Percentiles rank a stretch among this genome's conserved stretches.
These are phyloP conservation scores for Orthosia incerta DNA, from an alignment of 2,888 invertebrate species.

Conservation along the genomic window DNA sequence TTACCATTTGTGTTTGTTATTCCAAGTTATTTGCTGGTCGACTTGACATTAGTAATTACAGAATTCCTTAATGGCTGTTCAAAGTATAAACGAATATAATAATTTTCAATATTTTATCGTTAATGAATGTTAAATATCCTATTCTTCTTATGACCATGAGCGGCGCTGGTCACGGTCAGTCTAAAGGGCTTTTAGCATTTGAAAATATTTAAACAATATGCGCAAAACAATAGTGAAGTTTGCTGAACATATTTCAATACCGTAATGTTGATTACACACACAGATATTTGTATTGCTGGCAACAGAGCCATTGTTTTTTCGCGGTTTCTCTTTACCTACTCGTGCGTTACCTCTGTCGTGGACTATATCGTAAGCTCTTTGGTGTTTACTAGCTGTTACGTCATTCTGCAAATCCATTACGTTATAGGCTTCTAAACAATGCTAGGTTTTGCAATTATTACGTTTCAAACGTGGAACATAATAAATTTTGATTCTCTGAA, in stretches of 20 bases:
- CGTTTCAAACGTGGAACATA: conserved; percentile 63
- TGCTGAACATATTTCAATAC: conserved; percentile 55
- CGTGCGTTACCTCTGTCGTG: conserved; percentile 67
- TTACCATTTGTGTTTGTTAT: conserved; percentile 52
- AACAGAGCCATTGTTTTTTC: conserved; percentile 67
- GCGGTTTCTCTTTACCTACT: conserved; percentile 69
- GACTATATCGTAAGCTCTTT: conserved; percentile 48
- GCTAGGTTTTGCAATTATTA: conserved; percentile 67
- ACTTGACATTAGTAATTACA: conserved; percentile 49
- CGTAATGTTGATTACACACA: conserved; percentile 52
- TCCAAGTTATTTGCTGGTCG: conserved; percentile 38
- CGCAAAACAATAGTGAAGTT: conserved; percentile 42
- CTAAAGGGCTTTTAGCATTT: conserved; percentile 56
- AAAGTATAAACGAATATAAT: conserved; percentile 35
- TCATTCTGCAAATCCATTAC: conserved; percentile 59
- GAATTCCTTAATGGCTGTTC: conserved; percentile 23
- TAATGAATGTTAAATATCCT: conserved; percentile 52
- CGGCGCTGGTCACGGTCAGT: conserved; percentile 52
- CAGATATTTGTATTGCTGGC: conserved; percentile 57
- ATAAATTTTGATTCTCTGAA: conserved; percentile 66
- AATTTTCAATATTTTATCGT: conserved; percentile 53
- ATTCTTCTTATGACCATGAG: conserved; percentile 49
- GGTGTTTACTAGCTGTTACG: conserved; percentile 45
- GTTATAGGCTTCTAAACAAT: conserved; percentile 67
- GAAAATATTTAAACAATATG: conserved; percentile 45